Evolutionary conservation across 2,797 vertebrate genomes (phyloP).

Genomic region (Prionace glauca): DNA sequence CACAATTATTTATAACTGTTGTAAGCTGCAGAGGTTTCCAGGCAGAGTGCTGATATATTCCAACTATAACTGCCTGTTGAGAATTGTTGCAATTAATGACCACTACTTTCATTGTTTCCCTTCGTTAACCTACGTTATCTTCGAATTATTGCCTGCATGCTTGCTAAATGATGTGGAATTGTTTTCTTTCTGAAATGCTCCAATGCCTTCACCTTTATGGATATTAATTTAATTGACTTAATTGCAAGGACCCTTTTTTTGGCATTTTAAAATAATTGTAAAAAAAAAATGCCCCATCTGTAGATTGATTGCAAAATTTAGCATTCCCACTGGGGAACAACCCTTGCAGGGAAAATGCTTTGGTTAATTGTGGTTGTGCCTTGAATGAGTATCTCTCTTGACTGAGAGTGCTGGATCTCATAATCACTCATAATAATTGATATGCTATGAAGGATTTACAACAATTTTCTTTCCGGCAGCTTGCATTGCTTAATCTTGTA

Average conservation of each 20-base stretch:
- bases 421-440: background rate
- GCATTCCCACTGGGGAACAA: background rate
- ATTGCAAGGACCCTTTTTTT: background rate
- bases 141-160: background rate
- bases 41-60: background rate
- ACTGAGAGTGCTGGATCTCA: background rate
- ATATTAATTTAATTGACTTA: background rate
- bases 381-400: background rate
- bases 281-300: background rate
- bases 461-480: background rate
- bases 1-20: background rate
- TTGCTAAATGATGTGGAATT: background rate
- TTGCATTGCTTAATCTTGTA: background rate
- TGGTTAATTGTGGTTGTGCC: background rate
- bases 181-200: background rate
- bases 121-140: background rate
- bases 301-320: background rate
- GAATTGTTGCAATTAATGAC: background rate
- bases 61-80: background rate
- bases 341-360: background rate
- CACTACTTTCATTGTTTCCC: background rate
- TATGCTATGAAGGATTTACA: background rate
- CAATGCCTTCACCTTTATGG: background rate
- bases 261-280: background rate
- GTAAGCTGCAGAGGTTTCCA: background rate